Evolutionary conservation across 1,140 invertebrate genomes (phyloP).

Genomic region (Cherax destructor): DNA sequence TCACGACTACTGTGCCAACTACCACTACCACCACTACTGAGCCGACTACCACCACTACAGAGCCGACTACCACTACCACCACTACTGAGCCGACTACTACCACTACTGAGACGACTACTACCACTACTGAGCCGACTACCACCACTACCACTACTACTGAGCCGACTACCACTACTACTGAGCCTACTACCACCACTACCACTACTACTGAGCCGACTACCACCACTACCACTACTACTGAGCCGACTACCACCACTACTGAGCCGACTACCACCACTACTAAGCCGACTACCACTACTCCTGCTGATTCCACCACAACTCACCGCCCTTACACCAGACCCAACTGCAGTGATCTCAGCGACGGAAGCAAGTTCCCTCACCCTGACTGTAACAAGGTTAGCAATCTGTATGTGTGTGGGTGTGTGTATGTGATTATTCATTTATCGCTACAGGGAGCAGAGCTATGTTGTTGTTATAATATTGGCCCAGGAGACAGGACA

Average conservation of each 20-base stretch:
- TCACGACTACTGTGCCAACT: background rate
- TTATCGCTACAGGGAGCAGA: no score
- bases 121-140: no score
- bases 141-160: no score
- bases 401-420: background rate
- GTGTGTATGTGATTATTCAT: background rate
- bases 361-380: constrained; percentile 36
- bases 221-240: background rate
- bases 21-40: background rate
- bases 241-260: constrained; percentile 1
- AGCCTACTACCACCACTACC: no score
- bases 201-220: no score
- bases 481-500: no score
- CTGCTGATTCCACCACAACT: constrained; percentile 2
- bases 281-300: background rate
- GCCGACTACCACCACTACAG: background rate
- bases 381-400: constrained; percentile 55
- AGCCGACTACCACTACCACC: no score
- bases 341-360: constrained; percentile 4
- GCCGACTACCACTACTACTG: no score
- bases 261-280: constrained; percentile 18
- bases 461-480: no score
- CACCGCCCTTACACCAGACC: background rate
- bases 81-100: no score
- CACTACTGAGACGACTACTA: no score